Evolutionary conservation across 2,888 invertebrate species (phyloP).

Genomic region (Harpalus rufipes): DNA sequence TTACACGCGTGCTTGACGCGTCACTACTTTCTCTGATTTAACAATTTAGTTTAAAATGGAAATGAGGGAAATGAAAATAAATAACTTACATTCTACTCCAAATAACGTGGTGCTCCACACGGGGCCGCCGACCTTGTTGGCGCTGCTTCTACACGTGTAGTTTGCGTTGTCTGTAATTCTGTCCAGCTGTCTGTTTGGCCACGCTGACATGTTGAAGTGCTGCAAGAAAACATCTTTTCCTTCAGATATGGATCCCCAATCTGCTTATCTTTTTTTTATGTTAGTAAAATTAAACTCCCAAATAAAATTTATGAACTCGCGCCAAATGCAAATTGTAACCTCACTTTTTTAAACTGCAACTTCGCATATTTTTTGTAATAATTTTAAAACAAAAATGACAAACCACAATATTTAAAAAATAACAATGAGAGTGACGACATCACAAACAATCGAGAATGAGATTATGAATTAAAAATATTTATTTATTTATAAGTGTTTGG

Average conservation of each 20-base stretch:
- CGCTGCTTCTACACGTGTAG: constrained; percentile 90
- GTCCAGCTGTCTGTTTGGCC: constrained; percentile 89
- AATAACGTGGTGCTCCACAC: constrained; percentile 92
- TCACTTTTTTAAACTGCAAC: too few relatives aligned
- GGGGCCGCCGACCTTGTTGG: constrained; percentile 87
- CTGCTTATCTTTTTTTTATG: not conserved
- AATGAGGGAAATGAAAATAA: not conserved
- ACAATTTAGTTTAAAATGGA: not conserved
- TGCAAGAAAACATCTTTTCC: constrained; percentile 71
- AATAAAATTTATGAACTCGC: too few relatives aligned
- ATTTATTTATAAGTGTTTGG: too few relatives aligned
- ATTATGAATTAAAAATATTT: too few relatives aligned
- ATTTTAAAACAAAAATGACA: too few relatives aligned
- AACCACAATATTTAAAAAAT: too few relatives aligned
- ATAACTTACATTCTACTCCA: constrained; percentile 91
- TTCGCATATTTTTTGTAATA: too few relatives aligned
- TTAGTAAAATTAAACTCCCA: too few relatives aligned
- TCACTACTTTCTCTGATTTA: constrained; percentile 36
- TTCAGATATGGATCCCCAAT: too few relatives aligned
- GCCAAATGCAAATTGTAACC: too few relatives aligned
- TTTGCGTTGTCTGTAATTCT: constrained; percentile 87
- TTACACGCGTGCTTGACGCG: constrained; percentile 9
- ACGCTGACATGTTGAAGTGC: constrained; percentile 92
- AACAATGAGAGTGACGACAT: too few relatives aligned
- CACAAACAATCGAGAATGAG: too few relatives aligned